These are phyloP conservation scores for Periophthalmus magnuspinnatus DNA, from an alignment of 2,797 vertebrate genomes.

Conservation along the genomic window DNA sequence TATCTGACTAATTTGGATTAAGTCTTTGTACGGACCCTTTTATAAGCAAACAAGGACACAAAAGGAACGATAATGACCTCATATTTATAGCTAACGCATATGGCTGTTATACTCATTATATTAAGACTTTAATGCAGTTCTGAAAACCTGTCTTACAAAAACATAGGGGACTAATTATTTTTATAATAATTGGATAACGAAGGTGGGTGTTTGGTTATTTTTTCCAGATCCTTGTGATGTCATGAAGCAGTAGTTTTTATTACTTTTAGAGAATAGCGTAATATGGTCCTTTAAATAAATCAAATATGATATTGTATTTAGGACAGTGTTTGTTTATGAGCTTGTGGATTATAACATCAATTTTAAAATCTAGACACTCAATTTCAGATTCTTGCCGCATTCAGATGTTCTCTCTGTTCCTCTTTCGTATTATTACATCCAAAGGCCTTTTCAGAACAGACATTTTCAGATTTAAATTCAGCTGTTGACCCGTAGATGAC, in stretches of 20 bases:
- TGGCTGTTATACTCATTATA: not conserved
- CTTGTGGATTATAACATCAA: too few species aligned
- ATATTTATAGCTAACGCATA: not conserved
- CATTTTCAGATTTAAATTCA: slow-evolving; percentile 49
- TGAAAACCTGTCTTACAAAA: too few species aligned
- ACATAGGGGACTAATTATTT: not conserved
- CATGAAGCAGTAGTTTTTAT: too few species aligned
- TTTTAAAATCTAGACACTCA: too few species aligned
- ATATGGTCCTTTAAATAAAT: not conserved
- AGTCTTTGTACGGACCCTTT: not conserved
- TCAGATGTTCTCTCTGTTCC: slow-evolving; percentile 27
- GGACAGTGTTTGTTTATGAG: not conserved
- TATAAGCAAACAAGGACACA: not conserved
- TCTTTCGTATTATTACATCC: slow-evolving; percentile 43
- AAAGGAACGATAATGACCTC: not conserved
- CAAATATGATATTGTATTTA: not conserved
- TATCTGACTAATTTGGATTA: too few species aligned
- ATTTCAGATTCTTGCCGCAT: slow-evolving; percentile 10
- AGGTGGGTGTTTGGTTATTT: not conserved
- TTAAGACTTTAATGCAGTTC: not conserved
- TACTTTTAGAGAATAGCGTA: too few species aligned
- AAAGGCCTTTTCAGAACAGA: slow-evolving; percentile 50
- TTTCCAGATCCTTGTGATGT: not conserved
- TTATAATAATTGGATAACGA: not conserved
- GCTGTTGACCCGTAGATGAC: slow-evolving; percentile 33